phyloP scores from a whole-genome alignment of 2,797 vertebrate species.

The Mormyrops attenuatus region DNA sequence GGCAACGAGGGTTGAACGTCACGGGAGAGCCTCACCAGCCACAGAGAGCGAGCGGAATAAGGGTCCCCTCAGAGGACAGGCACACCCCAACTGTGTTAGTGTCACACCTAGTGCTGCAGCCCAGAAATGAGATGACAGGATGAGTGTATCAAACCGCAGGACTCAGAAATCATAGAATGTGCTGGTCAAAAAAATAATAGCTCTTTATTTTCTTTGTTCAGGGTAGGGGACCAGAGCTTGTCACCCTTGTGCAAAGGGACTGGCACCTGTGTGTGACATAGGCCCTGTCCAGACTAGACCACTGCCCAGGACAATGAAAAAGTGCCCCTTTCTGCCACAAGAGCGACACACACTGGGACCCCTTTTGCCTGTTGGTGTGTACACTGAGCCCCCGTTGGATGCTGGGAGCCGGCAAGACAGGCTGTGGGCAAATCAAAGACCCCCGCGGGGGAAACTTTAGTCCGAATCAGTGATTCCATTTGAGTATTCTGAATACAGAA shows the following conservation, averaged over 20 bases:
- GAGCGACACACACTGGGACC: not conserved
- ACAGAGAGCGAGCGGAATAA: not conserved
- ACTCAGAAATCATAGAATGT: not conserved
- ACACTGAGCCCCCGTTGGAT: not conserved
- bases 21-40: not conserved
- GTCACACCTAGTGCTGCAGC: not conserved
- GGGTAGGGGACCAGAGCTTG: not conserved
- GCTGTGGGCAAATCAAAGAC: not conserved
- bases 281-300: not conserved
- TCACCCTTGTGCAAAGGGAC: not conserved
- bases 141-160: not conserved
- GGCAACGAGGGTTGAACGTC: not conserved
- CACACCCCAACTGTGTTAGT: not conserved
- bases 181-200: not conserved
- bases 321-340: not conserved
- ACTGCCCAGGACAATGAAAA: not conserved
- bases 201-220: conserved; percentile 1
- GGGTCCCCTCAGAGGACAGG: not conserved
- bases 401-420: not conserved
- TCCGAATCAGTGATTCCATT: not conserved
- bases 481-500: not conserved
- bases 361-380: not conserved
- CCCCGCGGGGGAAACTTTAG: not conserved
- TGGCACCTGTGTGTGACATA: not conserved
- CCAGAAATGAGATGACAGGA: not conserved